Percentiles rank a stretch among this genome's conserved stretches.
These are phyloP conservation scores for Mustela lutreola DNA, from an alignment of 2,113 vertebrate species.

Conservation along the genomic window DNA sequence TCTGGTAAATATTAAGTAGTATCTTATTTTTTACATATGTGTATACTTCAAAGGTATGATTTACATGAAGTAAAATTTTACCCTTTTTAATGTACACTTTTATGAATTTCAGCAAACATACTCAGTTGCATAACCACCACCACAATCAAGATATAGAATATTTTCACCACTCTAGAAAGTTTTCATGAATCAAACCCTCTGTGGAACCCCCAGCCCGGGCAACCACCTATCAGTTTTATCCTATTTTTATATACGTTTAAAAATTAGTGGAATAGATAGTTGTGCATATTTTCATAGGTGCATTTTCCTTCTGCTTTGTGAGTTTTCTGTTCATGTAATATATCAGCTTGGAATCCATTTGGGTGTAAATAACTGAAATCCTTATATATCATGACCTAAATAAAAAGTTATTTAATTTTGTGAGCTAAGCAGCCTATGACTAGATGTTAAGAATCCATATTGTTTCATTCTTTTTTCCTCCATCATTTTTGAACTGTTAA, in stretches of 20 bases:
- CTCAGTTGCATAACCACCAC: neutral
- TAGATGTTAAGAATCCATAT: neutral
- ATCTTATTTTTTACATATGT: neutral
- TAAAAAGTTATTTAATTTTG: neutral
- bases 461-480: neutral
- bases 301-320: neutral
- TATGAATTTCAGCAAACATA: neutral
- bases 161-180: neutral
- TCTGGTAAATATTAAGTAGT: neutral
- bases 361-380: neutral
- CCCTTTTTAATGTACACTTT: neutral
- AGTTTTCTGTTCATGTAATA: neutral
- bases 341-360: neutral
- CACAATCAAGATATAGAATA: neutral
- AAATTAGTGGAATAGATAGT: neutral
- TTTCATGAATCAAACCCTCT: neutral
- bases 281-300: neutral
- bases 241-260: neutral
- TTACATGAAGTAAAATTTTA: neutral
- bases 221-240: neutral
- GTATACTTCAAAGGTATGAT: neutral
- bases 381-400: neutral
- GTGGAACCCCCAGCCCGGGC: neutral
- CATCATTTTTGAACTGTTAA: neutral
- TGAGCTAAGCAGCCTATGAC: neutral